Percentiles rank a stretch among this genome's conserved stretches.
Conservation (phyloP, 2,113 vertebrate species). For the Empidonax alnorum region DNA sequence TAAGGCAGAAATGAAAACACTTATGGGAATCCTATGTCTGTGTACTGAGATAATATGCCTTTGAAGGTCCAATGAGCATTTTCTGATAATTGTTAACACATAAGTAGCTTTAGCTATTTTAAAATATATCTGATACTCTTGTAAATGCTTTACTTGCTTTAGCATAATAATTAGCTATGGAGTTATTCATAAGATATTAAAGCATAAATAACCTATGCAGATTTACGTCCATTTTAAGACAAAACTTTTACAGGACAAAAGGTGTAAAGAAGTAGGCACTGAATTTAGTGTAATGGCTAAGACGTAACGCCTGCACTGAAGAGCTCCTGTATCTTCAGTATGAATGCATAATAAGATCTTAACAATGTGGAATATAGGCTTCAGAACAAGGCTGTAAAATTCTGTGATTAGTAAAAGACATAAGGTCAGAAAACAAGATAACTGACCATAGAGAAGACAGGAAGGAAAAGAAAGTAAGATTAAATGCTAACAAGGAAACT, state of each 20-base stretch:
- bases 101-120: not conserved
- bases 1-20: not conserved
- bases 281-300: not conserved
- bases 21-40: not conserved
- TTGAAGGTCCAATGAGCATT: not conserved
- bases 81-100: not conserved
- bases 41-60: not conserved
- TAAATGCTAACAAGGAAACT: not conserved
- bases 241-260: not conserved
- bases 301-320: not conserved
- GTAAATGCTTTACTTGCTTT: not conserved
- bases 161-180: not conserved
- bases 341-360: not conserved
- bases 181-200: not conserved
- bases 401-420: not conserved
- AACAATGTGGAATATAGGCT: not conserved
- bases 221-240: not conserved
- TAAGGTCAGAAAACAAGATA: not conserved
- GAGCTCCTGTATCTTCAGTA: not conserved
- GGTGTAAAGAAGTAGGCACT: not conserved
- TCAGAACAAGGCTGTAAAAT: not conserved
- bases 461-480: not conserved
- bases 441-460: not conserved
- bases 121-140: not conserved
- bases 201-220: not conserved